Conservation (phyloP, 2,113 vertebrate species). For the Grus americana region DNA sequence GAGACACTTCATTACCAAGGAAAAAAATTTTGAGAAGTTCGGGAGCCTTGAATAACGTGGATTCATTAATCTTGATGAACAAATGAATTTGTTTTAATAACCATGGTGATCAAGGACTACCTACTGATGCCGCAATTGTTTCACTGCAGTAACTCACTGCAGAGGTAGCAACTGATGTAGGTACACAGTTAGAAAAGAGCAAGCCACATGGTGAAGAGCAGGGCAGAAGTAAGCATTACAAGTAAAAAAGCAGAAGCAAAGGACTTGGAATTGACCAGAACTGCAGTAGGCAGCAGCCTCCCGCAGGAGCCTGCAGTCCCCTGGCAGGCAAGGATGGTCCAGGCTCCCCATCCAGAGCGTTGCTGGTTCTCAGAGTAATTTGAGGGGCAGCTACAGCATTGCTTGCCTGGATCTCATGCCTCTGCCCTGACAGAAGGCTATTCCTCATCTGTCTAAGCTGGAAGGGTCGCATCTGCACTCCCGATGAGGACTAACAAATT, state of each 20-base stretch:
- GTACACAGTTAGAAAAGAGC: not conserved
- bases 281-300: not conserved
- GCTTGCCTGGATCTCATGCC: not conserved
- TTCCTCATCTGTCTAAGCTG: not conserved
- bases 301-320: not conserved
- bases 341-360: not conserved
- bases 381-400: not conserved
- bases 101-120: not conserved
- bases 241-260: not conserved
- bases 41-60: not conserved
- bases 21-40: not conserved
- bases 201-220: not conserved
- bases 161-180: not conserved
- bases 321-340: not conserved
- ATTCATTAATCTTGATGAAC: not conserved
- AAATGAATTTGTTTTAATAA: not conserved
- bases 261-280: not conserved
- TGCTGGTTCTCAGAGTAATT: not conserved
- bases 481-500: not conserved
- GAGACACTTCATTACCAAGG: not conserved
- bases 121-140: accelerated
- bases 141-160: not conserved
- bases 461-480: not conserved
- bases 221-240: not conserved
- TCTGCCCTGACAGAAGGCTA: not conserved